Base-by-base conservation (phyloP, 2,113 vertebrate species). In the Butastur rufipennis region DNA sequence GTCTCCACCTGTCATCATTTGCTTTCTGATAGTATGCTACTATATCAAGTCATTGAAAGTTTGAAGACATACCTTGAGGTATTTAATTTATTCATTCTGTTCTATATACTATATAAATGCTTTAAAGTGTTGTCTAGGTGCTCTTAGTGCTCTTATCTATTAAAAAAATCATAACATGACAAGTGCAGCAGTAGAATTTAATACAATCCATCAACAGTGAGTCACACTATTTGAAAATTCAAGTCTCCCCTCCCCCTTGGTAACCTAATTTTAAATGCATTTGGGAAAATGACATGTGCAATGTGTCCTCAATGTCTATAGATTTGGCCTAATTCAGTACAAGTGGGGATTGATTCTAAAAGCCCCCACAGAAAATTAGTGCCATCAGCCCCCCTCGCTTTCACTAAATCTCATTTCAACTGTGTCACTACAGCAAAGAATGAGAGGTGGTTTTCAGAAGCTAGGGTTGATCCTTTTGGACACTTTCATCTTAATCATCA, bases 201-300 rank as follows among this genome's bases (percentile, higher is more conserved):
- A 95, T 71, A 52, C 4, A 71, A 59, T 90, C 23, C 52, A 81
- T 70, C 67, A 78, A 78, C 12, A 74, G 29, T 66, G 68, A 93
- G 23, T 86, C 50, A 92, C 20, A 26, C 16, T 32, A 55, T 95
- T 67, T 88, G 80, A 96, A 93, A 94, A 93, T 71, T 78, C 47
- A 94, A 91, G 34, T 48, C 47, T 93, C 90, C 65, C 86, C 61
- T 95, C 90, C 80, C 75, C 43, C 83, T 88, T 81, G 68, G 62
- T 96, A 93, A 97, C 92, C 95, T 94, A 97, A 90, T 96, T 97
- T 96, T 88, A 71, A 81, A 88, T 89, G 40, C 96, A 86, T 95
- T 90, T 90, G 94, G 94, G 96, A 93, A 97, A 96, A 97, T 47
- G n/a, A 40, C 47, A 85, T 70, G 68, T 92, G 40, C 27, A 56